Percentiles rank a stretch among this genome's conserved stretches.
Evolutionary conservation across 1,140 invertebrate genomes (phyloP).

Genomic region (Coenobita brevimanus): DNA sequence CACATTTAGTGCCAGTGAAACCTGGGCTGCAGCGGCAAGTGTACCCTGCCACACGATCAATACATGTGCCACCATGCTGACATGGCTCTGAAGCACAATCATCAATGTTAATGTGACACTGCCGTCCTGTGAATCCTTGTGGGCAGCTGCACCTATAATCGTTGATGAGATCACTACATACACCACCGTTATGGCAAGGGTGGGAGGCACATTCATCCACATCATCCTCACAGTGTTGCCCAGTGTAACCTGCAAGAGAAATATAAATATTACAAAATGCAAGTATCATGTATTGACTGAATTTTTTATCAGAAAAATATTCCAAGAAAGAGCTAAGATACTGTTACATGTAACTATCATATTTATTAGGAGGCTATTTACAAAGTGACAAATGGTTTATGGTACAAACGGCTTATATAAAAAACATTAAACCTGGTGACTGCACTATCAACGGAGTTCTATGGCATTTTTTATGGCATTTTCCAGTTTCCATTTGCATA

Average conservation of each 20-base stretch:
- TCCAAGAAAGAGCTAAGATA: no score
- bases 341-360: no score
- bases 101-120: constrained; percentile 80
- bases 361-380: no score
- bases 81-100: constrained; percentile 73
- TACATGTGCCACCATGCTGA: constrained; percentile 88
- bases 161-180: constrained; percentile 90
- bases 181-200: constrained; percentile 90
- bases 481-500: no score
- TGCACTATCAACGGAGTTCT: no score
- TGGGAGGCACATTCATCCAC: constrained; percentile 92
- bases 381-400: no score
- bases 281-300: no score
- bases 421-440: no score
- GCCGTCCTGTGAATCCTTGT: constrained; percentile 87
- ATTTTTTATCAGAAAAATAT: no score
- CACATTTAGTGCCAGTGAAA: constrained; percentile 81
- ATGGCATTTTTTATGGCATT: no score
- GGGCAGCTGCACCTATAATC: constrained; percentile 89
- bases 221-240: constrained; percentile 92
- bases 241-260: constrained; percentile 87
- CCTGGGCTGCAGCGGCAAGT: constrained; percentile 71
- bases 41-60: constrained; percentile 85
- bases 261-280: constrained; percentile 35
- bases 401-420: no score